These are phyloP conservation scores for Todiramphus saurophagus DNA, from an alignment of 2,113 vertebrate genomes.

Conservation along the genomic window DNA sequence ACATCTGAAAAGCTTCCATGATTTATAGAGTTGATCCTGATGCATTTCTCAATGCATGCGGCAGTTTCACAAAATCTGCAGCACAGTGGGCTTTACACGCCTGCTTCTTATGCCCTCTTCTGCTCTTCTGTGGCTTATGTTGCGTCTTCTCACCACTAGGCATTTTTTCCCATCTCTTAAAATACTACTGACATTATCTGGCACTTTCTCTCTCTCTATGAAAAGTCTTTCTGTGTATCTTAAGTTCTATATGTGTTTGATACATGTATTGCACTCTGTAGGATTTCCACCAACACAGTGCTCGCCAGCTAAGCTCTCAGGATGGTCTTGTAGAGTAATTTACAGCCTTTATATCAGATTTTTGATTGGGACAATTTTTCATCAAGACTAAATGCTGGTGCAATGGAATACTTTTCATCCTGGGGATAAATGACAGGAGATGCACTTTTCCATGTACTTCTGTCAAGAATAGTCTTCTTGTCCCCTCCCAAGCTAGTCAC, in stretches of 20 bases:
- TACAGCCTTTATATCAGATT: neutral
- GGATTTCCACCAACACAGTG: neutral
- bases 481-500: fast-evolving
- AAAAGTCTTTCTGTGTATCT: neutral
- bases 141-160: neutral
- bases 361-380: neutral
- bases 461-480: neutral
- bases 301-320: neutral
- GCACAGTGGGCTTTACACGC: neutral
- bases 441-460: neutral
- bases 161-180: neutral
- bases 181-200: neutral
- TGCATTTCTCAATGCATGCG: neutral
- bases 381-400: neutral
- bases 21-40: neutral
- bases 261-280: neutral
- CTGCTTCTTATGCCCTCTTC: neutral
- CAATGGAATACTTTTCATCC: neutral
- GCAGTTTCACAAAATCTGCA: neutral
- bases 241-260: neutral
- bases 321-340: neutral
- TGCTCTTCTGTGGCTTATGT: neutral
- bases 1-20: neutral
- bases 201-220: fast-evolving
- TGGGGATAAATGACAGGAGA: neutral